These are phyloP conservation scores for Hirudo medicinalis DNA, from an alignment of 1,140 invertebrate species.

Conservation along the genomic window DNA sequence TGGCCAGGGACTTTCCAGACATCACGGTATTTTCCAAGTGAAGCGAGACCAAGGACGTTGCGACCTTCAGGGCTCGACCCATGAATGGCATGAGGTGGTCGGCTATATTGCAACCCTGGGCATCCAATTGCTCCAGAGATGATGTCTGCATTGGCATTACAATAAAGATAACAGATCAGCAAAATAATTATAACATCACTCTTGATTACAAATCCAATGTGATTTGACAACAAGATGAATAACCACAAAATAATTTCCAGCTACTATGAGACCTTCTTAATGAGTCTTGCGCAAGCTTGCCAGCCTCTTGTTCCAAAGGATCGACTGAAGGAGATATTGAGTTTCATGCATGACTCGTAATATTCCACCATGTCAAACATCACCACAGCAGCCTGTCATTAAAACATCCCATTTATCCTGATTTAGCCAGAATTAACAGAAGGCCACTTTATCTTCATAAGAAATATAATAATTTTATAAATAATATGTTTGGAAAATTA, in stretches of 20 bases:
- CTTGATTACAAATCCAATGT: background rate
- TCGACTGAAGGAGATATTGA: conserved; percentile 64
- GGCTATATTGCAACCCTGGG: conserved; percentile 51
- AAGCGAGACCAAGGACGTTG: conserved; percentile 54
- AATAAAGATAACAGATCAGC: background rate
- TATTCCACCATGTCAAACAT: conserved; percentile 83
- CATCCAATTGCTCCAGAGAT: conserved; percentile 56
- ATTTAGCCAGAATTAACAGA: background rate
- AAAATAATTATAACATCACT: too few relatives aligned
- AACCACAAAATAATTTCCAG: background rate
- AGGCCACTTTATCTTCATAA: background rate
- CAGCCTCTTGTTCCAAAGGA: conserved; percentile 61
- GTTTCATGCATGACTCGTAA: conserved; percentile 63
- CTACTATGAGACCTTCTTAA: conserved; percentile 53
- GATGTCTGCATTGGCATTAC: conserved; percentile 47
- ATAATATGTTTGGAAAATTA: background rate
- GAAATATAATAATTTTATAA: background rate
- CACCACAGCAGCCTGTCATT: conserved; percentile 48
- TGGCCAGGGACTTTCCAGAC: conserved; percentile 51
- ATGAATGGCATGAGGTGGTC: conserved; percentile 57
- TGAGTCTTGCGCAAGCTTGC: conserved; percentile 63
- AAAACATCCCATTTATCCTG: background rate
- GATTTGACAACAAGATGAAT: background rate
- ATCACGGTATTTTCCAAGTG: conserved; percentile 61
- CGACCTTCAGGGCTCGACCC: conserved; percentile 53